Evolutionary conservation across 2,888 invertebrate species (phyloP), one percentile per base, ranked within the genome.

Genomic region (Steinernema hermaphroditum): DNA sequence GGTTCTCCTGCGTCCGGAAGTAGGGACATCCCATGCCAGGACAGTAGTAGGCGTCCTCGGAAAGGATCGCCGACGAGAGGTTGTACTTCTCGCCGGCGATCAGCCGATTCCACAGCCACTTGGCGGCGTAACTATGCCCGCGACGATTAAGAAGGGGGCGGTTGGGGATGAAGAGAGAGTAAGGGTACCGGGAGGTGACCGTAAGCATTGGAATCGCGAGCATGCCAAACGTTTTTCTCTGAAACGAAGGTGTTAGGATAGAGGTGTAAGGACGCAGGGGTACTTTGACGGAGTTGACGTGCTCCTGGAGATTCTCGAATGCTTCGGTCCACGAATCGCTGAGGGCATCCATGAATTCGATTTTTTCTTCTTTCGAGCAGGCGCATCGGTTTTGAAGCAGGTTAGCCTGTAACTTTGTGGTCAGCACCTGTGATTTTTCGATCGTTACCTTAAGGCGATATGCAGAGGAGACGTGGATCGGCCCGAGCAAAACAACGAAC

Each of bases 51-150:
- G 79, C 82, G 72, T 85, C 85, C 43, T 79, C 77, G 0, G 85
- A 85, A 2, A 85, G 77, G 8, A 81, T 80, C 2, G 84, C 85
- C 0, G 81, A 79, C 24, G 83, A 79, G 6, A 85, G 74, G 73
- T 85, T 85, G 78, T 85, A 85, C 27, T 76, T 75, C 54, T 82
- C 80, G 6, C 85, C 85, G n/a, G 81, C 81, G 50, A 85, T 81
- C 54, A 85, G 75, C 16, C 85, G 78, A 77, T 85, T 85, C 85
- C 85, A 85, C 37, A 37, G 76, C 78, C 75, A 81, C 76, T 85
- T 85, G 8, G 85, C 81, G 16, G 85, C 85, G 70, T 85, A 85
- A 62, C 80, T 83, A 73, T 85, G 85, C 8, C 84, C 83, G 46
- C 75, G 68, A 19, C 71, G 71, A 74, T 82, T 84, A 22, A 84